A percentile compares a stretch with the other conserved stretches of the same genome.
These are phyloP conservation scores for Sepioteuthis lessoniana DNA, from an alignment of 2,888 invertebrate genomes.

Conservation along the genomic window DNA sequence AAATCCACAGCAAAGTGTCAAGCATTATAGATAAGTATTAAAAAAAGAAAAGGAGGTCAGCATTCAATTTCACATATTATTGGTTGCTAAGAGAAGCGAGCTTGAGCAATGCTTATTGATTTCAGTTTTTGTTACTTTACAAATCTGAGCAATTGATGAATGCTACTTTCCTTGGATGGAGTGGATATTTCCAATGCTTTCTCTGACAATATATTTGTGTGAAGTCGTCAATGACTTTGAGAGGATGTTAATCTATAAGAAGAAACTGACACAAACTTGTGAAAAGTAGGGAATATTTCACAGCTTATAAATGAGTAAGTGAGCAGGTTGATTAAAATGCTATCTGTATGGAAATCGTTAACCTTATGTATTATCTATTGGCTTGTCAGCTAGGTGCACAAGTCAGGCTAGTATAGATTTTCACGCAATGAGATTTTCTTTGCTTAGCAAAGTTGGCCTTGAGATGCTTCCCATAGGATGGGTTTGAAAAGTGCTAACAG, in stretches of 20 bases:
- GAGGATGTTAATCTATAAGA: neutral
- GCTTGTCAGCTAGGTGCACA: too few species aligned
- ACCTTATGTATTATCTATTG: too few species aligned
- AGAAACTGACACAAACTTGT: neutral
- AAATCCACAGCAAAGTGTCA: too few species aligned
- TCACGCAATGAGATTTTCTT: too few species aligned
- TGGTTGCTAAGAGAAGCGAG: neutral
- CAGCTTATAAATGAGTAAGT: too few species aligned
- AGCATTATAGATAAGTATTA: too few species aligned
- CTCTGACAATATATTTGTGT: neutral
- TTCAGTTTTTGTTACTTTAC: neutral
- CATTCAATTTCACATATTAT: neutral
- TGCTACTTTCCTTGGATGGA: neutral
- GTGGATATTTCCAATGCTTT: constrained; percentile 18
- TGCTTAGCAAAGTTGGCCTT: too few species aligned
- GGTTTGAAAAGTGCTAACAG: too few species aligned
- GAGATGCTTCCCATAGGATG: too few species aligned
- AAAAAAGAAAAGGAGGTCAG: neutral
- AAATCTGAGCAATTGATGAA: constrained; percentile 9
- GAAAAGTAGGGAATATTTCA: neutral
- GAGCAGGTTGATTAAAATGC: too few species aligned
- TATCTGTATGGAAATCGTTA: too few species aligned
- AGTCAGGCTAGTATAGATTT: too few species aligned
- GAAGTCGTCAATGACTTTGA: neutral
- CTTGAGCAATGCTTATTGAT: neutral